phyloP scores from a whole-genome alignment of 37 sponge, comb jelly and placozoan species.

The Ianthella basta region DNA sequence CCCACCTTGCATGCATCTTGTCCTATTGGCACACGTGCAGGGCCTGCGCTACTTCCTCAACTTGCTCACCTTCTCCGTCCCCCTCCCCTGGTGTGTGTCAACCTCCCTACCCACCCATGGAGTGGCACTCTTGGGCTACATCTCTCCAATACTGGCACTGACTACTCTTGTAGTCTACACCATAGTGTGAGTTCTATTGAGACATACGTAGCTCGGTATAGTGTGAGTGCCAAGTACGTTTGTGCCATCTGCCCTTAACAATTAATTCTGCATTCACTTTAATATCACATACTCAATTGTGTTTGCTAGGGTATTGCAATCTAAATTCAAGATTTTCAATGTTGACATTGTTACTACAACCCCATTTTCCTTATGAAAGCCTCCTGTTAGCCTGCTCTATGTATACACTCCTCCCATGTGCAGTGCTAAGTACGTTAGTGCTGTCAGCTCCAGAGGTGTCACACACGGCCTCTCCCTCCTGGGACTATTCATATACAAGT shows the following conservation, averaged over 20 bases:
- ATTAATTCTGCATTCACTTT: too few species aligned
- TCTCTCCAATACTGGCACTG: conserved; percentile 52
- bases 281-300: too few species aligned
- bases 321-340: too few species aligned
- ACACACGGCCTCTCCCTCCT: conserved; percentile 63
- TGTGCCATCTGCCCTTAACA: too few species aligned
- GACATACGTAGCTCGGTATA: too few species aligned
- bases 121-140: conserved; percentile 71
- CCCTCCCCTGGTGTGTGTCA: conserved; percentile 68
- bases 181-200: conserved; percentile 51
- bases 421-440: conserved; percentile 52
- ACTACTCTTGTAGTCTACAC: conserved; percentile 22
- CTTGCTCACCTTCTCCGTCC: conserved; percentile 63
- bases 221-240: too few species aligned
- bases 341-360: too few species aligned
- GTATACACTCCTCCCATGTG: too few species aligned
- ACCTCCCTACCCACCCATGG: conserved; percentile 24
- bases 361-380: too few species aligned
- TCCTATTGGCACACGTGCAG: background rate
- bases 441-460: conserved; percentile 47
- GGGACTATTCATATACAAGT: conserved; percentile 71
- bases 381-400: too few species aligned
- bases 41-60: conserved; percentile 27
- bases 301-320: too few species aligned
- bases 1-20: too few species aligned